Evolutionary conservation across 2,888 invertebrate species (phyloP), one percentile per base, ranked within the genome.

Genomic region (Chaetogeoica ovagalla): DNA sequence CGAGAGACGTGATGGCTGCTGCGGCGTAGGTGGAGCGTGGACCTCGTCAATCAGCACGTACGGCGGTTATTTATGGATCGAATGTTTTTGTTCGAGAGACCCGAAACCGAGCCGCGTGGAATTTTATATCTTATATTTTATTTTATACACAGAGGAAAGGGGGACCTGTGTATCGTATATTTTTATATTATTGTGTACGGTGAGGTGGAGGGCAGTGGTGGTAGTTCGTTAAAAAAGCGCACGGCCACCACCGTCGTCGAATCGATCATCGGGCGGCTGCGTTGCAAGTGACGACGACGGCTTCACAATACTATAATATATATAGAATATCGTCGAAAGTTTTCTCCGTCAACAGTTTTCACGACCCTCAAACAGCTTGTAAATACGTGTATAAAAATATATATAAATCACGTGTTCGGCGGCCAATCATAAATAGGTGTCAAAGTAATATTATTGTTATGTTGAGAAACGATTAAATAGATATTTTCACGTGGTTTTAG

Each of bases 1-100:
- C n/a, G 15, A 30, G 4, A 9, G 39, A 15, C 3, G 21, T 7
- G 39, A 17, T 1, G 37, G 52, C 1, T 30, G 8, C 62, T 5
- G 30, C 30, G 30, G 30, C 30, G n/a, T 30, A 21, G 59, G 71
- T 23, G n/a, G n/a, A n/a, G 59, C 17, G 30, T 30, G 65, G 68
- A 77, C 60, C 76, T 77, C 76, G 76, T 77, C 76, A 77, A 77
- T 77, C 76, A 77, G 60, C 69, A 52, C 60, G 11, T 69, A 62
- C 76, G 52, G 60, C 76, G 52, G 60, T 69, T 77, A 77, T 69
- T 77, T 77, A 69, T 77, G 76, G 76, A 77, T 52, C 76, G 69
- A 62, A 60, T 69, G 60, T 69, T 77, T 77, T 77, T 69, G 69
- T 77, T 52, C n/a, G 75, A 21, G 19, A 30, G 30, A 30, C 30